These are phyloP conservation scores for Dasypogon diadema DNA, from an alignment of 2,888 invertebrate species.

Conservation along the genomic window DNA sequence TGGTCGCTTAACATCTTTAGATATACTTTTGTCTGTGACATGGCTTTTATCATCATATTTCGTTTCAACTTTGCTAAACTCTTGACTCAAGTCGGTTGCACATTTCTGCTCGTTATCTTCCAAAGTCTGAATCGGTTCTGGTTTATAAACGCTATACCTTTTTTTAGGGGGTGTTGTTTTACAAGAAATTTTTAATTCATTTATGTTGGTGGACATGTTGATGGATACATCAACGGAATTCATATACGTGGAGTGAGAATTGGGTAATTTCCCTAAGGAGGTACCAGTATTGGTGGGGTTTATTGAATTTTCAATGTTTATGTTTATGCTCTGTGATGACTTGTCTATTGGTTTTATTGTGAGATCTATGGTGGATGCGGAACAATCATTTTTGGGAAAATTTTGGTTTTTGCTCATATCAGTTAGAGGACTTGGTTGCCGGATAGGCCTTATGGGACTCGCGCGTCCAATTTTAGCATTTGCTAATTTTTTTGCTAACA, in stretches of 20 bases:
- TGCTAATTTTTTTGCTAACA: not conserved
- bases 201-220: constrained; percentile 55
- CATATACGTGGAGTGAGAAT: not conserved
- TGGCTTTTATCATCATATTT: constrained; percentile 61
- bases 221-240: constrained; percentile 57
- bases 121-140: not conserved
- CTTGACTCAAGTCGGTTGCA: constrained; percentile 55
- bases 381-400: not conserved
- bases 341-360: constrained; percentile 47
- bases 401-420: too few species aligned
- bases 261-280: not conserved
- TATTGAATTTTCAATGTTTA: constrained; percentile 53
- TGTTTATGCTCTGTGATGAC: constrained; percentile 50
- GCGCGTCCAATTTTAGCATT: not conserved
- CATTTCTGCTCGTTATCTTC: constrained; percentile 27
- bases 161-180: constrained; percentile 57
- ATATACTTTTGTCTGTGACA: not conserved
- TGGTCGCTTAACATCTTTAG: not conserved
- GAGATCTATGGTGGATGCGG: constrained; percentile 47
- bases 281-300: not conserved
- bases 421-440: not conserved
- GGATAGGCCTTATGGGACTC: not conserved
- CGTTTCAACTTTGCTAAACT: constrained; percentile 70
- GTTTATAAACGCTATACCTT: constrained; percentile 28
- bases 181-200: constrained; percentile 56